Base-by-base conservation (phyloP, 2,113 vertebrate species). In the Silurus meridionalis region DNA sequence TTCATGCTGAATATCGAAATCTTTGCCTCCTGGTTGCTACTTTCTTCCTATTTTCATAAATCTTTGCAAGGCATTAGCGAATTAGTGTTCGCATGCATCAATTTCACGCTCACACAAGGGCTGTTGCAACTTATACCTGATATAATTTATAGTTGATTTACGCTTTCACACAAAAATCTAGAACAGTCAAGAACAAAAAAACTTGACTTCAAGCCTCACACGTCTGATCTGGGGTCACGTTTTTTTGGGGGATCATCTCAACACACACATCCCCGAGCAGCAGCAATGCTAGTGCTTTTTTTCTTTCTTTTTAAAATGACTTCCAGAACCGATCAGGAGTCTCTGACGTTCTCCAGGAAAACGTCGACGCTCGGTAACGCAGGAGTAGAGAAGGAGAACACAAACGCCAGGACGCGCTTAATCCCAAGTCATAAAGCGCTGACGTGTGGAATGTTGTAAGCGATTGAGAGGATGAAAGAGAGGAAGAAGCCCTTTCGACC, bases 361-460 rank as follows among this genome's bases (percentile, higher is more conserved):
- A 61, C 60, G 0, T 14, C 0, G 75, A 75, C 19, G 10, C 46
- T 37, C 81, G 85, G 83, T 74, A 83, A 37, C 37, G 37, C 37
- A 2, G 37, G 37, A 37, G 37, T 37, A 37, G 37, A 37, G 37
- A 37, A 37, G 37, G 37, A 37, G 37, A 37, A 37, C 37, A 37
- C 37, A 3, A 85, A 64, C 87, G 37, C 58, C 84, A 58, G 87
- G 74, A 79, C 80, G 75, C 19, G 28, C 48, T 69, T 69, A 85
- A 87, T 84, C 85, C 77, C 57, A 28, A n/a, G 53, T 77, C 83
- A 58, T 85, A 85, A 85, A 84, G 69, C 11, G 60, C 23, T 19
- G 83, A 60, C 46, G 52, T 63, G 60, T 64, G 75, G 75, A 85
- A 83, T 63, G 75, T 80, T 37, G 53, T 53, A 17, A 25, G n/a